Percentiles rank a stretch among this genome's conserved stretches.
Conservation (phyloP, 37 sponge, comb jelly and placozoan genomes). For the Oopsacas minuta region DNA sequence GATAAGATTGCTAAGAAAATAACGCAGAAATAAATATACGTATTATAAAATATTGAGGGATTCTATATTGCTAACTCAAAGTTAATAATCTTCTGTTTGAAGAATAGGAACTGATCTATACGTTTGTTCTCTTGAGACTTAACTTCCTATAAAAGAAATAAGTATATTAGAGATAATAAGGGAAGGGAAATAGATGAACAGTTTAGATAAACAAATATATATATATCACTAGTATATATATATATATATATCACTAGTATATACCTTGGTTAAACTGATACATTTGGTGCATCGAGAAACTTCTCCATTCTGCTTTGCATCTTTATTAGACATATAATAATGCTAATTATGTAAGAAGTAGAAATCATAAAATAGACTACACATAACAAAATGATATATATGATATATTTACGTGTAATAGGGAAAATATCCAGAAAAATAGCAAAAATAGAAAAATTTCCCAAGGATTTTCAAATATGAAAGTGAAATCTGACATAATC, state of each 20-base stretch:
- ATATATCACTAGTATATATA: background rate
- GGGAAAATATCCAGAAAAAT: too few relatives aligned
- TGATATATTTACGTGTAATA: too few relatives aligned
- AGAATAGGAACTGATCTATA: background rate
- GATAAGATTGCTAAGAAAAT: background rate
- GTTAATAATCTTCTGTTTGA: conserved; percentile 4
- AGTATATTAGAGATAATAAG: background rate
- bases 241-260: background rate
- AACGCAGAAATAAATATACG: too few relatives aligned
- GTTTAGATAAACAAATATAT: background rate
- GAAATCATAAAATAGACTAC: too few relatives aligned
- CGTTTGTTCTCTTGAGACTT: conserved; percentile 3
- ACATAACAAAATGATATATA: too few relatives aligned
- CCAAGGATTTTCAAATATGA: too few relatives aligned
- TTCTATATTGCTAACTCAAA: background rate
- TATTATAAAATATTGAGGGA: too few relatives aligned
- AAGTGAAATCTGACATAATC: too few relatives aligned
- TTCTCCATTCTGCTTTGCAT: background rate
- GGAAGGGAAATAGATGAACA: background rate
- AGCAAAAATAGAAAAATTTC: too few relatives aligned
- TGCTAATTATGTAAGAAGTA: too few relatives aligned
- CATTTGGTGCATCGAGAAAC: background rate
- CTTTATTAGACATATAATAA: background rate
- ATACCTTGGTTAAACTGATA: background rate
- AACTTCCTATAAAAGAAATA: background rate